These are phyloP conservation scores for Pristiophorus japonicus DNA, from an alignment of 2,113 vertebrate species.

Conservation along the genomic window DNA sequence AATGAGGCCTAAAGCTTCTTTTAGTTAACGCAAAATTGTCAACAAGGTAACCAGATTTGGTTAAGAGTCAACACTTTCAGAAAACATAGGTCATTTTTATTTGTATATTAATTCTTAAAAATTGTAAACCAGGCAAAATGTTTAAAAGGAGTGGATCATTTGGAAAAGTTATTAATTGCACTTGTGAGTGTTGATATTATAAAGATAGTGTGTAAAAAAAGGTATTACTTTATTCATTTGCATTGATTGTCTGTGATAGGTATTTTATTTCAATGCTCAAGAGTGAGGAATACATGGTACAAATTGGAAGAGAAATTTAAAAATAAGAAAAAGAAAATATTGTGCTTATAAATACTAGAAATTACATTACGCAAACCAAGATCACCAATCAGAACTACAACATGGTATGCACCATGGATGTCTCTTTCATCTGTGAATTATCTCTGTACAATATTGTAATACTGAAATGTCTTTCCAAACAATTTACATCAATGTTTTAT, in stretches of 20 bases:
- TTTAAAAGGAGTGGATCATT: no score
- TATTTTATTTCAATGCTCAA: background rate
- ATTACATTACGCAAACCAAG: background rate
- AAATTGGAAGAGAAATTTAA: background rate
- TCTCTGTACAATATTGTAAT: background rate
- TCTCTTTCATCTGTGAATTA: background rate
- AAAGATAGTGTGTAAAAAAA: background rate
- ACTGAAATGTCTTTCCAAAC: background rate
- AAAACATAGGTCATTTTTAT: no score
- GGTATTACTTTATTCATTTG: background rate
- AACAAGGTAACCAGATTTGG: no score
- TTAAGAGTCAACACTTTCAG: no score
- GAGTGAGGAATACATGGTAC: background rate
- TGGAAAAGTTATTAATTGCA: background rate
- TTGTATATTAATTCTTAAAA: no score
- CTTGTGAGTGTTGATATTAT: background rate
- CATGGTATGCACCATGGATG: background rate
- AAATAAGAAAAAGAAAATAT: background rate
- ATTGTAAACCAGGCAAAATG: no score
- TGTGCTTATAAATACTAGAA: background rate
- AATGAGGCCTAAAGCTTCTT: no score
- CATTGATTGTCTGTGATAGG: background rate
- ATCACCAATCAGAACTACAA: background rate
- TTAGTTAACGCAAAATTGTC: no score
- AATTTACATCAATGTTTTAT: background rate